A percentile compares a stretch with the other conserved stretches of the same genome.
phyloP scores from a whole-genome alignment of 1,140 invertebrate species.

The Saccostrea cuccullata region DNA sequence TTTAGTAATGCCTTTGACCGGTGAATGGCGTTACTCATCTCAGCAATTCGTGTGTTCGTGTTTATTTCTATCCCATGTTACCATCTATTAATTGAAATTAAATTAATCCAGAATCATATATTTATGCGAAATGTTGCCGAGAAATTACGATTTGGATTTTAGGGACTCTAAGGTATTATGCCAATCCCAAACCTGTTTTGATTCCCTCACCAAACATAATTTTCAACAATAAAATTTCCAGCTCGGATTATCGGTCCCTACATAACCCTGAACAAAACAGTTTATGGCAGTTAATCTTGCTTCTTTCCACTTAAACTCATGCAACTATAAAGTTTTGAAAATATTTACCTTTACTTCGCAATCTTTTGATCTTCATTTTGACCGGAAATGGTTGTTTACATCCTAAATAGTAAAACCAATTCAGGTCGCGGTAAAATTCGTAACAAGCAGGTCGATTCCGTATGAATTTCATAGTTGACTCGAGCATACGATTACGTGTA shows the following conservation, averaged over 20 bases:
- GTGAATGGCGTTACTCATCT: too few species aligned
- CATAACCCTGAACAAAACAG: not conserved
- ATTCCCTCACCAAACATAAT: not conserved
- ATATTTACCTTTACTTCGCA: constrained; percentile 3
- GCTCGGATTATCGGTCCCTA: not conserved
- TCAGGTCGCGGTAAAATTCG: not conserved
- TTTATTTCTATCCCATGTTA: too few species aligned
- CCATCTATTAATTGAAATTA: too few species aligned
- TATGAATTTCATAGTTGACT: too few species aligned
- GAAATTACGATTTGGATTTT: too few species aligned
- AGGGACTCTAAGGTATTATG: not conserved
- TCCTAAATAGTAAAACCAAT: constrained; percentile 31
- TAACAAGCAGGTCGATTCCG: not conserved
- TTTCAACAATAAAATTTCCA: not conserved
- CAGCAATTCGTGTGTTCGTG: too few species aligned
- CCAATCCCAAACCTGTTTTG: constrained; percentile 27
- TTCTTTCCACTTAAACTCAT: not conserved
- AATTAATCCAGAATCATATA: too few species aligned
- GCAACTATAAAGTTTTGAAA: not conserved
- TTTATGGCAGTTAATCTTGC: not conserved
- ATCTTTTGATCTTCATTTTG: constrained; percentile 38
- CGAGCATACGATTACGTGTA: too few species aligned
- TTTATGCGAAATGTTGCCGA: too few species aligned
- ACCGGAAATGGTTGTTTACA: constrained; percentile 34
- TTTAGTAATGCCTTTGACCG: too few species aligned